phyloP scores from a whole-genome alignment of 2,888 invertebrate genomes.

The Parnassius glacialis region DNA sequence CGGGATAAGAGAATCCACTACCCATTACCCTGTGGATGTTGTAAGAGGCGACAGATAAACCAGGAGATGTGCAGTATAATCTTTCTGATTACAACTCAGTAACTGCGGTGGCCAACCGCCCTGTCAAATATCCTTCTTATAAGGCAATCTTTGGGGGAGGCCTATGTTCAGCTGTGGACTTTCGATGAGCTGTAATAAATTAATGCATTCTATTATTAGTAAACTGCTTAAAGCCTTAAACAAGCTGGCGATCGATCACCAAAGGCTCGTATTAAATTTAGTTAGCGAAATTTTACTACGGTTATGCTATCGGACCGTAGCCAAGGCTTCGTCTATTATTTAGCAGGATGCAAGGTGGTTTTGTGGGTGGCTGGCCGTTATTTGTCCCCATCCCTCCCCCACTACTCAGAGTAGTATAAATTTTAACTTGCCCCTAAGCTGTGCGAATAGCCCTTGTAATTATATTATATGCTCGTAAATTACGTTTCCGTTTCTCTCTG shows the following conservation, averaged over 20 bases:
- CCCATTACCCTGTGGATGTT: no score
- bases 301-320: slow-evolving; percentile 17
- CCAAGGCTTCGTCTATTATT: slow-evolving; percentile 24
- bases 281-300: slow-evolving; percentile 13
- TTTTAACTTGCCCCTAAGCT: slow-evolving; percentile 24
- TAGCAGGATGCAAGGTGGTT: slow-evolving; percentile 16
- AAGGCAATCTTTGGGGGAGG: no score
- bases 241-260: slow-evolving; percentile 2
- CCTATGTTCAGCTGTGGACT: no score
- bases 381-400: slow-evolving; percentile 9
- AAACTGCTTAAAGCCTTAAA: slow-evolving; percentile 10
- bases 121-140: no score
- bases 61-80: no score
- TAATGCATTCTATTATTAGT: neutral
- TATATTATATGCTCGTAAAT: slow-evolving; percentile 31
- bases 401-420: slow-evolving; percentile 12
- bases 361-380: neutral
- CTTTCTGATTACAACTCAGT: no score
- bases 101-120: no score
- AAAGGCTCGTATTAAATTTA: slow-evolving; percentile 18
- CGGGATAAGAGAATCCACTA: no score
- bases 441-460: slow-evolving; percentile 18
- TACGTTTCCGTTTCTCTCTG: slow-evolving; percentile 27
- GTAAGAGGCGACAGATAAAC: no score
- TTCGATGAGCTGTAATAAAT: no score